Percentiles rank a stretch among this genome's conserved stretches.
Evolutionary conservation across 2,797 vertebrate species (phyloP).

Genomic region (Apogon talboti): DNA sequence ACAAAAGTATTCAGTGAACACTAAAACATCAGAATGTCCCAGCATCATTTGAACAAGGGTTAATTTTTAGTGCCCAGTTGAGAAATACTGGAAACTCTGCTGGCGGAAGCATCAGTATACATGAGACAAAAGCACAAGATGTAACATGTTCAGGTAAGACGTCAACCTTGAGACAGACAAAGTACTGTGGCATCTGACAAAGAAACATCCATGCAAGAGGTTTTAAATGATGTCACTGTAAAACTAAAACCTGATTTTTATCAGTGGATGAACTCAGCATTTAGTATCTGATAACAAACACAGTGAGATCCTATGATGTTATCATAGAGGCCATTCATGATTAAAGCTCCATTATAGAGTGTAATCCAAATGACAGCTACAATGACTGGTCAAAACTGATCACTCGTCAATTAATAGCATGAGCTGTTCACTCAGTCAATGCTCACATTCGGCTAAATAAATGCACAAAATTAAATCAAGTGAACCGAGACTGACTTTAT

Average conservation of each 20-base stretch:
- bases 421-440: too few species aligned
- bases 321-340: too few species aligned
- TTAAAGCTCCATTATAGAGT: too few species aligned
- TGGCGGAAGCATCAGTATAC: not conserved
- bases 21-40: not conserved
- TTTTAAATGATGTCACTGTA: not conserved
- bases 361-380: too few species aligned
- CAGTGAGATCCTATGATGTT: too few species aligned
- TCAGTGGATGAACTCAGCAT: not conserved
- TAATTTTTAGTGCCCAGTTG: not conserved
- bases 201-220: not conserved
- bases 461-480: too few species aligned
- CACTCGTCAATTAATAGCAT: too few species aligned
- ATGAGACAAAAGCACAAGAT: constrained; percentile 11
- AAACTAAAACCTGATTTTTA: not conserved
- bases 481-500: too few species aligned
- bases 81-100: too few species aligned
- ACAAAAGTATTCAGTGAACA: not conserved
- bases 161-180: not conserved
- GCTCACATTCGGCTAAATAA: too few species aligned
- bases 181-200: not conserved
- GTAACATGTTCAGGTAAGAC: not conserved
- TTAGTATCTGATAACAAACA: not conserved
- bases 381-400: too few species aligned
- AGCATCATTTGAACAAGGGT: not conserved